phyloP scores from a whole-genome alignment of 2,797 vertebrate genomes.

The Saxicola maurus region DNA sequence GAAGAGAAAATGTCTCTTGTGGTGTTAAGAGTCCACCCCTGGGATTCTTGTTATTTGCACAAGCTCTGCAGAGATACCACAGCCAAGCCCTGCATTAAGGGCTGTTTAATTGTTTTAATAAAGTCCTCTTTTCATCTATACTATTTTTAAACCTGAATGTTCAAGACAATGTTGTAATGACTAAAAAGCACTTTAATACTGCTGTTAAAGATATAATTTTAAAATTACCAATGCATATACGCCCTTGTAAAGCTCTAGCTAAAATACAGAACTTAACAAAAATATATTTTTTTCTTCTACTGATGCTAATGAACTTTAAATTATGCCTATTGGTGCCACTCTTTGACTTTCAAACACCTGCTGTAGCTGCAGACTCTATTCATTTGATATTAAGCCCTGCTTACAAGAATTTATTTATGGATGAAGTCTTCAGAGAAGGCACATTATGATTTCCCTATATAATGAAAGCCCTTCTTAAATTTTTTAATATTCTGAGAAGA shows the following conservation, averaged over 20 bases:
- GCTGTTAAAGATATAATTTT: not conserved
- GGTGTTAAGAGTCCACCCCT: not conserved
- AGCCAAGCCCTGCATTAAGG: not conserved
- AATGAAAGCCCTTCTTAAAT: not conserved
- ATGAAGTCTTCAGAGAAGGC: conserved; percentile 23
- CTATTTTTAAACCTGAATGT: not conserved
- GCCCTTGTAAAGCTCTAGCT: not conserved
- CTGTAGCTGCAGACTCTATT: not conserved
- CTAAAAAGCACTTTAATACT: not conserved
- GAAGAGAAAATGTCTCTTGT: not conserved
- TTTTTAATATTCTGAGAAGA: conserved; percentile 21
- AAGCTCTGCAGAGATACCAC: not conserved
- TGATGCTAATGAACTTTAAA: not conserved
- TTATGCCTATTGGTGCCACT: not conserved
- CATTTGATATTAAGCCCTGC: not conserved
- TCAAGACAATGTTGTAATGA: not conserved
- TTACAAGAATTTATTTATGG: conserved; percentile 29
- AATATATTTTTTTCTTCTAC: not conserved
- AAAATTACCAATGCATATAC: not conserved
- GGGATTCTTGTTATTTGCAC: not conserved
- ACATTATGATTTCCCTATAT: not conserved
- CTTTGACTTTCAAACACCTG: conserved; percentile 3
- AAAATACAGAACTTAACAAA: not conserved
- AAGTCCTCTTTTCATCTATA: not conserved
- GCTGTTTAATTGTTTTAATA: not conserved